Evolutionary conservation across 2,888 invertebrate genomes (phyloP).

Genomic region (Saturnia japonica): DNA sequence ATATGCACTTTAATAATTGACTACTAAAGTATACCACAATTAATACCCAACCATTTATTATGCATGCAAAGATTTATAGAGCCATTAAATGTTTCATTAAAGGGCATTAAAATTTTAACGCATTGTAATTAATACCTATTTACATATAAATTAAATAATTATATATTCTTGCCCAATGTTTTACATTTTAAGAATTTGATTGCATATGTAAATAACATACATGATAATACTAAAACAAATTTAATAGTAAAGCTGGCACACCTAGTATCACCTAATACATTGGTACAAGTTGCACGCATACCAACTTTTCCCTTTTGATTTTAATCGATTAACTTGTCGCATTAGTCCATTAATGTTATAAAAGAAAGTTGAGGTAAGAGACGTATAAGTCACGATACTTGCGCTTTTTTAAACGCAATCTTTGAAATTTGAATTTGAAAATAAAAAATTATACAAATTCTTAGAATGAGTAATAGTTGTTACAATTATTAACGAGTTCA

Average conservation of each 20-base stretch:
- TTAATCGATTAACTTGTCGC: conserved; percentile 55
- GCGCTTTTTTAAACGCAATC: conserved; percentile 32
- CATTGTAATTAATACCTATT: background rate
- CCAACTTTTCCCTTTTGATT: conserved; percentile 61
- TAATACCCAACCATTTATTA: background rate
- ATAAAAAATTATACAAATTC: background rate
- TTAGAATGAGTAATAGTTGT: background rate
- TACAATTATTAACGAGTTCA: background rate
- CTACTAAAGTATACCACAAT: background rate
- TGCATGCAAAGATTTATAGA: background rate
- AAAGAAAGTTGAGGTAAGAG: conserved; percentile 66
- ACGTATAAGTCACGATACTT: conserved; percentile 46
- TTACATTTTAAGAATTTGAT: background rate
- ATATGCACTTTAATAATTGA: background rate
- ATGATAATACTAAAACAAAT: background rate
- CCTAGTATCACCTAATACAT: background rate
- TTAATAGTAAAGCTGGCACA: background rate
- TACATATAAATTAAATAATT: background rate
- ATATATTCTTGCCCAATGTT: background rate
- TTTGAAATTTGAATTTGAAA: background rate
- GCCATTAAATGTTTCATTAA: background rate
- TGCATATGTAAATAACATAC: background rate
- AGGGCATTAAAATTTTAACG: conserved; percentile 1
- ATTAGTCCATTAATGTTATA: conserved; percentile 34
- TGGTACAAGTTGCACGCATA: conserved; percentile 35